A percentile compares a stretch with the other conserved stretches of the same genome.
Evolutionary conservation across 2,888 invertebrate genomes (phyloP).

Genomic region (Noctua fimbriata): DNA sequence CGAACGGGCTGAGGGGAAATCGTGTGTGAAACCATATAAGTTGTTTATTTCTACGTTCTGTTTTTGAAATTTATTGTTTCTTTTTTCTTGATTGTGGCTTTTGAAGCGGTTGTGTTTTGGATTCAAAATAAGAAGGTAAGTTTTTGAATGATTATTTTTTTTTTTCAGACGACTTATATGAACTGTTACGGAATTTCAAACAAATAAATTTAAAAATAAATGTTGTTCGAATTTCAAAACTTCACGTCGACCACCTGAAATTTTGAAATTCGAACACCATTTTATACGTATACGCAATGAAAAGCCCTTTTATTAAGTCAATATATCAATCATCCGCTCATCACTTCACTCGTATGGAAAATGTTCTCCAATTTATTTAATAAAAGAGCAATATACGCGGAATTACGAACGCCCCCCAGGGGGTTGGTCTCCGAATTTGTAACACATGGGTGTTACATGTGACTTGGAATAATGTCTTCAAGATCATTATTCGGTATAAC

Average conservation of each 20-base stretch:
- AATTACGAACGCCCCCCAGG: conserved; percentile 29
- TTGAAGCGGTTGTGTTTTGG: conserved; percentile 28
- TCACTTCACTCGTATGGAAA: conserved; percentile 33
- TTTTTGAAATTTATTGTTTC: conserved; percentile 35
- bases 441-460: conserved; percentile 27
- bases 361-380: conserved; percentile 36
- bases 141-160: not conserved
- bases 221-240: not conserved
- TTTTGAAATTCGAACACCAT: too few relatives aligned
- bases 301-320: conserved; percentile 14
- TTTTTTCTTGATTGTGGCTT: conserved; percentile 43
- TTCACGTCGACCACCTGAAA: not conserved
- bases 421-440: conserved; percentile 31
- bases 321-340: conserved; percentile 24
- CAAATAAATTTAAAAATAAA: not conserved
- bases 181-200: rapidly evolving
- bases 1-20: conserved; percentile 30
- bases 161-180: not conserved
- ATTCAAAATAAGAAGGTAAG: conserved; percentile 52
- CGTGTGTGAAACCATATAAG: conserved; percentile 58
- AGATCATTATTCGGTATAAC: conserved; percentile 25
- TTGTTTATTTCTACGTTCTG: conserved; percentile 55
- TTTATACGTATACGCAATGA: conserved; percentile 1
- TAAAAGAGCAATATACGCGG: conserved; percentile 31
- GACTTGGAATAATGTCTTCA: conserved; percentile 20